Conservation (phyloP, 2,113 vertebrate genomes). For the Indicator maculatus region DNA sequence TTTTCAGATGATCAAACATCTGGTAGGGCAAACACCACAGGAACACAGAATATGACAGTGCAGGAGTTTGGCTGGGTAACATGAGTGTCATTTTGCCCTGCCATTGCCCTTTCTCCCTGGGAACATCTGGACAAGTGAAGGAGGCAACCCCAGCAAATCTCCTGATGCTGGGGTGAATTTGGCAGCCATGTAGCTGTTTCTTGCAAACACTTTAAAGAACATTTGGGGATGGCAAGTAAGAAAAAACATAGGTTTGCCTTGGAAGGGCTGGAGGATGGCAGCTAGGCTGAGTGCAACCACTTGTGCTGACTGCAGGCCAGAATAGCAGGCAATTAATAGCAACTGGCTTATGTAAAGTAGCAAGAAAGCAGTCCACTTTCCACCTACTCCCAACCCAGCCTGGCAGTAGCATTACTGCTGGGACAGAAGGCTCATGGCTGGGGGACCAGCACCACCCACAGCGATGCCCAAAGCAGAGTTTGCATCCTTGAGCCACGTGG, state of each 20-base stretch:
- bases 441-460: background rate
- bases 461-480: fast-evolving
- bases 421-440: fast-evolving
- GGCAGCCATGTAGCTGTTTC: background rate
- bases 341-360: background rate
- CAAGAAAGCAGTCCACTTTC: background rate
- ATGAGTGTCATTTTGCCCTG: background rate
- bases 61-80: background rate
- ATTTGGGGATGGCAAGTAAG: background rate
- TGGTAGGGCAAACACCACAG: background rate
- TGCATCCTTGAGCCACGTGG: background rate
- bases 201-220: background rate
- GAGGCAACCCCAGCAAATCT: background rate
- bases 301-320: background rate
- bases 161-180: background rate
- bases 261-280: background rate
- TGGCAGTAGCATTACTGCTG: fast-evolving
- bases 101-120: background rate
- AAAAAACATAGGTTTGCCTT: background rate
- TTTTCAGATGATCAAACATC: background rate
- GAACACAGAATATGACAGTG: background rate
- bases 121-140: background rate
- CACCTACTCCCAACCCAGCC: background rate
- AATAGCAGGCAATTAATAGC: background rate
- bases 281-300: background rate